Conservation (phyloP, 2,888 invertebrate species). For the Drosophila sordidula region DNA sequence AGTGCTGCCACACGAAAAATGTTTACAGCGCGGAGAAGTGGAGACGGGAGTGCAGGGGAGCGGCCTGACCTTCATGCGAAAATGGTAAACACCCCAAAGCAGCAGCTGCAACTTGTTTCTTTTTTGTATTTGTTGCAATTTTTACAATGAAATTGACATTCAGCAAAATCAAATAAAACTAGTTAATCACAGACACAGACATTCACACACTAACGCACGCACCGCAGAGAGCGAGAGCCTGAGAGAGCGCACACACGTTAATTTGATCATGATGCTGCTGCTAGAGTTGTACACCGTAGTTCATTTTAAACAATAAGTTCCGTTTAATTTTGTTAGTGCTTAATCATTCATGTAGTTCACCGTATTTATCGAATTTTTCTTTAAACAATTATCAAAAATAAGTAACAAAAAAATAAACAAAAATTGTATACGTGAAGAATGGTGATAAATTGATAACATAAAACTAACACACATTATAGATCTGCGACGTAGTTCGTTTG, state of each 20-base stretch:
- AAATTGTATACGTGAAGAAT: no score
- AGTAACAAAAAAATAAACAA: no score
- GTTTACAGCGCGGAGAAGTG: conserved; percentile 6
- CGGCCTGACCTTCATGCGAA: conserved; percentile 52
- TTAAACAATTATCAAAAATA: no score
- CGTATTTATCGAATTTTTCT: no score
- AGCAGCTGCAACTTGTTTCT: conserved; percentile 68
- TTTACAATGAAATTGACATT: conserved; percentile 79
- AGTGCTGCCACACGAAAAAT: conserved; percentile 62
- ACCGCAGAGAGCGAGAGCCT: conserved; percentile 7
- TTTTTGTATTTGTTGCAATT: conserved; percentile 61
- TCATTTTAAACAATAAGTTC: background rate
- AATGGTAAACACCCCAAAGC: conserved; percentile 66
- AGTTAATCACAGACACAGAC: conserved; percentile 58
- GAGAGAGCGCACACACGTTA: conserved; percentile 13
- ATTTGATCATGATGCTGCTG: conserved; percentile 44
- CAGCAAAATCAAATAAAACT: conserved; percentile 73
- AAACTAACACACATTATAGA: background rate
- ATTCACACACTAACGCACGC: conserved; percentile 32
- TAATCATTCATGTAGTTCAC: no score
- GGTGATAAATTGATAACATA: no score
- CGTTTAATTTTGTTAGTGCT: background rate
- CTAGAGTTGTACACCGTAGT: background rate
- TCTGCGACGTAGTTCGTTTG: background rate
- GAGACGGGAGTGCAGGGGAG: background rate